Evolutionary conservation across 37 sponge, comb jelly and placozoan genomes (phyloP), one percentile per base, ranked within the genome.

Genomic region (Oopsacas minuta): DNA sequence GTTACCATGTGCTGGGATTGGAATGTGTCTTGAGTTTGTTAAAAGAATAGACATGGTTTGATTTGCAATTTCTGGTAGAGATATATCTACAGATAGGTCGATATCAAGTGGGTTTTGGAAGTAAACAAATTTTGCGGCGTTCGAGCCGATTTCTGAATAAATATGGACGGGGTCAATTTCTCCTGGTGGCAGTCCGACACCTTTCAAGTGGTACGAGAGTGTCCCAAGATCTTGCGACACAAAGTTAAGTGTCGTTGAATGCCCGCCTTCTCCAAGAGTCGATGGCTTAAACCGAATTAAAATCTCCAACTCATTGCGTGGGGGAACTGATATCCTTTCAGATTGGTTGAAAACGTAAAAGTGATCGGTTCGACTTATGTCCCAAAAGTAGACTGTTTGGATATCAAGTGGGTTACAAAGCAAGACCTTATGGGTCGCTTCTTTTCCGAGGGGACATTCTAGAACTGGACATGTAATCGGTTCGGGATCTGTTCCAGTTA

Each of bases 371-470:
- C 28, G 75, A n/a, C 30, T 61, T 3, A 61, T 25, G 22, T n/a
- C 28, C 75, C 75, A 61, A 25, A 32, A 7, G 22, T 61, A 61
- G 17, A 7, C 28, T 7, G 75, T 61, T 32, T 10, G 7, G 7
- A 61, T 61, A n/a, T 61, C 75, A n/a, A 61, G 75, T 20, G 75
- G 75, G 75, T 61, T 61, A 34, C 28, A n/a, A 7, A 61, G 75
- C 22, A 61, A 7, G 22, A 61, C 22, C 7, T 3, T 61, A 61
- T 61, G 75, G 20, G 75, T 61, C 75, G 75, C 88, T 84, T 83
- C 86, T 89, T 85, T 90, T 46, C 93, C 96, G 34, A 96, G 86
- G 38, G 91, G 91, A 87, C 91, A 89, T 3, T 75, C 38, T 53
- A 91, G 39, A 23, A 37, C 5, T 7, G 90, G 87, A n/a, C 93